Conservation (phyloP, 2,888 invertebrate species). For the Euplagia quadripunctaria region DNA sequence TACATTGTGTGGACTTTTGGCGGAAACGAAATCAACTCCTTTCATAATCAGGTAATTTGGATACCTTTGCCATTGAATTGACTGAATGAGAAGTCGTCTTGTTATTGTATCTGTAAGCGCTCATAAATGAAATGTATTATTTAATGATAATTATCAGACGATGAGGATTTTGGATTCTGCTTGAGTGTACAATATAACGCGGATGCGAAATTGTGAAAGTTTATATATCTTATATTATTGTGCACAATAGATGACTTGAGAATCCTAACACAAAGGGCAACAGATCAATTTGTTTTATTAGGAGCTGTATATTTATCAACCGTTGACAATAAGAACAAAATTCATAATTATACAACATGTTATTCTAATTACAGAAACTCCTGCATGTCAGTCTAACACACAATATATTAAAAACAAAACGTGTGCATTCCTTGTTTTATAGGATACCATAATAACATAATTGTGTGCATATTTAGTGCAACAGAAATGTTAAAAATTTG, state of each 20-base stretch:
- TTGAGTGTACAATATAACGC: background rate
- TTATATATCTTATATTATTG: background rate
- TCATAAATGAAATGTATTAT: background rate
- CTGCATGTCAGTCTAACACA: background rate
- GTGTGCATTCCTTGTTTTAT: slow-evolving; percentile 33
- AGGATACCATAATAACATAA: slow-evolving; percentile 14
- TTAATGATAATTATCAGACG: background rate
- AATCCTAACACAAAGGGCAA: background rate
- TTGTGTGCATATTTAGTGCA: slow-evolving; percentile 33
- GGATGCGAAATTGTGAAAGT: background rate
- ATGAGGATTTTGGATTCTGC: background rate
- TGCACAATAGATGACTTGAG: too few relatives aligned
- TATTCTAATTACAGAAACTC: too few relatives aligned
- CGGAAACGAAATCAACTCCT: slow-evolving; percentile 92
- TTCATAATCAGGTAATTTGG: slow-evolving; percentile 87
- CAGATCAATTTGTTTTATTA: background rate
- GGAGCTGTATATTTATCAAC: slow-evolving; percentile 25
- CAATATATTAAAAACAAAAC: slow-evolving; percentile 21
- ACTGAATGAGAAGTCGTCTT: background rate
- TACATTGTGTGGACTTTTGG: slow-evolving; percentile 95
- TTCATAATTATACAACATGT: too few relatives aligned
- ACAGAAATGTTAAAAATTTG: slow-evolving; percentile 42
- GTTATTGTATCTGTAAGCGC: background rate
- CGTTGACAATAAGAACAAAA: slow-evolving; percentile 19
- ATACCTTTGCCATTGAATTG: slow-evolving; percentile 3